Conservation (phyloP, 2,113 vertebrate genomes). For the Phodopus roborovskii region DNA sequence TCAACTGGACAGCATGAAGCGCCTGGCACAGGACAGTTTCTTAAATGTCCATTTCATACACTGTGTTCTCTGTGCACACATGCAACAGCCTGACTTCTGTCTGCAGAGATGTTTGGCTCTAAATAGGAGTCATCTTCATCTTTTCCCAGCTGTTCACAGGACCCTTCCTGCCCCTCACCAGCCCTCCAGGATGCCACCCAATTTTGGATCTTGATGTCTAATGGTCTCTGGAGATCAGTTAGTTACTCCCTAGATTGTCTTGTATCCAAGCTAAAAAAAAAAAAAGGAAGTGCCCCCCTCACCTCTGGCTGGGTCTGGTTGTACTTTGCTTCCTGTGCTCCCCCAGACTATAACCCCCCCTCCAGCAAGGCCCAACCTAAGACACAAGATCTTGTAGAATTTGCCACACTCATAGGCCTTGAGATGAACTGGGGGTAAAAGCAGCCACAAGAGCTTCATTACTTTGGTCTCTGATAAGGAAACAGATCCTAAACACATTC, state of each 20-base stretch:
- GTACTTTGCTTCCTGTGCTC: neutral
- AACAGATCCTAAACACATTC: neutral
- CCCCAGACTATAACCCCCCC: neutral
- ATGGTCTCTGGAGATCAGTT: neutral
- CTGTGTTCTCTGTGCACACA: neutral
- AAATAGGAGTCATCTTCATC: neutral
- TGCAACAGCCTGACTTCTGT: neutral
- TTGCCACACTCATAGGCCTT: neutral
- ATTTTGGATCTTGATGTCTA: neutral
- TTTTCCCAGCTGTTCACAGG: neutral
- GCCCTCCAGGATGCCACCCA: accelerated
- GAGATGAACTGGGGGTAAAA: neutral
- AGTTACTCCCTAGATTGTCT: neutral
- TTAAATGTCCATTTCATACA: neutral
- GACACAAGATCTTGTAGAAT: neutral
- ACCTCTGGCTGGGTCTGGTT: too few species aligned
- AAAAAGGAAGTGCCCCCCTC: neutral
- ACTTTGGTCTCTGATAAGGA: neutral
- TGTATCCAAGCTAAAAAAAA: neutral
- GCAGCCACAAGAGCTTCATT: neutral
- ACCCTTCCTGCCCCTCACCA: neutral
- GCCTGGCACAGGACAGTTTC: neutral
- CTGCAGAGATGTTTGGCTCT: neutral
- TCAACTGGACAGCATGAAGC: neutral
- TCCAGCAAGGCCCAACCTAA: neutral